Base-by-base conservation (phyloP, 2,113 vertebrate species). In the Pelusios castaneus region DNA sequence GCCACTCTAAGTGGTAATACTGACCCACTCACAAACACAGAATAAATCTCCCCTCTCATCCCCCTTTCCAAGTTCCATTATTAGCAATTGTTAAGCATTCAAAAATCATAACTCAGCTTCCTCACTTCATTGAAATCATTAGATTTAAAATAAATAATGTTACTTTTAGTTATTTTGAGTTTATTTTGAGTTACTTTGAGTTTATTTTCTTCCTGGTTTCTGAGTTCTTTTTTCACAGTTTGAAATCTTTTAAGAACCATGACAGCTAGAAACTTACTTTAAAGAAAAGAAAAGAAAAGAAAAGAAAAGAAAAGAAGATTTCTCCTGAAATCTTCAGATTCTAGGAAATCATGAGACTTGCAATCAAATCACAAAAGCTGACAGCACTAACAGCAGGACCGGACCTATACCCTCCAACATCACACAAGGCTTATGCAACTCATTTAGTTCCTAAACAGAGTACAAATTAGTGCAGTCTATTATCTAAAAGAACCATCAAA, bases 191-290 rank as follows among this genome's bases (percentile, higher is more conserved):
- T n/a, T n/a, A n/a, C n/a, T n/a, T n/a, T n/a, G n/a, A n/a, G n/a
- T n/a, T 91, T 83, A 85, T 93, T 91, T 90, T 21, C 8, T 16
- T 96, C 88, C 60, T 94, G 41, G 4, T 47, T 95, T n/a, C 80
- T 81, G 85, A 87, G 27, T 10, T 92, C 87, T 77, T 31, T 25
- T n/a, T 96, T 94, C 56, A 82, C 12, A 77, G 0, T 1, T 38
- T 14, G 89, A 85, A 7, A 0, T 1, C 75, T 89, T 88, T 77
- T 92, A 22, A 55, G 38, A 70, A 89, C 7, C 27, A 67, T 1
- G 22, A 29, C 89, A 87, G 1, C 78, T 49, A 31, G 91, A 93
- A 82, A 34, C 5, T 60, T 52, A 5, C 17, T 76, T 60, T n/a
- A n/a, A n/a, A n/a, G n/a, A n/a, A n/a, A n/a, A n/a, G n/a, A n/a